Evolutionary conservation across 2,113 vertebrate genomes (phyloP), one percentile per base, ranked within the genome.

Genomic region (Turnix velox): DNA sequence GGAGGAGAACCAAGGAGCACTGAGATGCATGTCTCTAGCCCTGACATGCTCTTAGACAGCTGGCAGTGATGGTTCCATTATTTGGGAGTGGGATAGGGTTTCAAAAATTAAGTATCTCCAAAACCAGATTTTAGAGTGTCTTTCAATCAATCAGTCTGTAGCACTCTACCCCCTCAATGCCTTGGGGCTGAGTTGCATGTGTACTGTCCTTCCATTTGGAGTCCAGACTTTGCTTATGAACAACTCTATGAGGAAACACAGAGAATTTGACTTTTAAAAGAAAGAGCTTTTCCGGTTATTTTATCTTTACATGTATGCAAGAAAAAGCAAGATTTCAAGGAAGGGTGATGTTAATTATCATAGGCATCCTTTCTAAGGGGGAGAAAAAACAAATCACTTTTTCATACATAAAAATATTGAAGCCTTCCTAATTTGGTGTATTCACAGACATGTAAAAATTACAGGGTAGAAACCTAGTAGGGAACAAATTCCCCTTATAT

Each of bases 311-410:
- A 31, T 2, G 4, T 59, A 69, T 20, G 22, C 28, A 82, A 67
- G n/a, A 72, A 27, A 74, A n/a, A 57, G 35, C 5, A 77, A 54
- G 27, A 28, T 66, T 94, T 68, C 67, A 75, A 78, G 33, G 39
- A 20, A 28, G 27, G 45, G 2, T 33, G 6, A 3, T 85, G 20
- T 40, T 58, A 75, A 72, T 79, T 42, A 31, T 54, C 66, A 5
- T 4, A 83, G 18, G 14, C 55, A 59, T 23, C 37, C 16, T 71
- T 86, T 61, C 49, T 61, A n/a, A 67, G 30, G 24, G 16, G 30
- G 24, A 16, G 45, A 68, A 40, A 39, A 30, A 28, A 43, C 24
- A 25, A 1, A 0, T 0, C 4, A 14, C 3, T 35, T 81, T 86
- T 92, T 77, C 30, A 57, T 87, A 37, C 5, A 1, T 75, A 78